Percentiles rank a stretch among this genome's conserved stretches.
Evolutionary conservation across 2,113 vertebrate species (phyloP).

Genomic region (Grallaria varia): DNA sequence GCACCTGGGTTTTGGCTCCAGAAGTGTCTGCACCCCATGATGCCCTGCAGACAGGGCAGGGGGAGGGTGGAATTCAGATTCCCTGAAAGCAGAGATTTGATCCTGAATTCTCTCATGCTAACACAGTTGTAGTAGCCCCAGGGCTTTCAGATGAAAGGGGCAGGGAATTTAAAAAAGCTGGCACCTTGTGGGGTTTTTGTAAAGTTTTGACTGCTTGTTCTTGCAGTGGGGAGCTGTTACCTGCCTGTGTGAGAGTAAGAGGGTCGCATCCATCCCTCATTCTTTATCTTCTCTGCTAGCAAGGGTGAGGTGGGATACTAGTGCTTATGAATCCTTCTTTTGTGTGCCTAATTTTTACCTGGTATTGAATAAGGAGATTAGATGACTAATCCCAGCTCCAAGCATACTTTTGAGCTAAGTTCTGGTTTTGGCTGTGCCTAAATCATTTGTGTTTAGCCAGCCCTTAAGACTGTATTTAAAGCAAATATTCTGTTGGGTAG

Average conservation of each 20-base stretch:
- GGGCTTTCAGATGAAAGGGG: background rate
- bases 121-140: fast-evolving
- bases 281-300: background rate
- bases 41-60: background rate
- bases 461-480: background rate
- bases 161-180: background rate
- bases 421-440: background rate
- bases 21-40: fast-evolving
- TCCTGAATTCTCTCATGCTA: background rate
- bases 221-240: background rate
- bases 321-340: background rate
- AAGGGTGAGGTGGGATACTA: background rate
- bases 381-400: background rate
- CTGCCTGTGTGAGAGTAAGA: background rate
- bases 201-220: background rate
- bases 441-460: background rate
- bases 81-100: background rate
- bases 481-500: background rate
- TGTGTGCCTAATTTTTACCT: background rate
- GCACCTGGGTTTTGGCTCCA: background rate
- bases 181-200: background rate
- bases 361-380: background rate
- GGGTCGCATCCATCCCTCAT: background rate
- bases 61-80: background rate
- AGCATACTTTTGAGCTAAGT: background rate